Percentiles rank a stretch among this genome's conserved stretches.
Evolutionary conservation across 1,140 invertebrate genomes (phyloP).

Genomic region (Tyrophagus putrescentiae): DNA sequence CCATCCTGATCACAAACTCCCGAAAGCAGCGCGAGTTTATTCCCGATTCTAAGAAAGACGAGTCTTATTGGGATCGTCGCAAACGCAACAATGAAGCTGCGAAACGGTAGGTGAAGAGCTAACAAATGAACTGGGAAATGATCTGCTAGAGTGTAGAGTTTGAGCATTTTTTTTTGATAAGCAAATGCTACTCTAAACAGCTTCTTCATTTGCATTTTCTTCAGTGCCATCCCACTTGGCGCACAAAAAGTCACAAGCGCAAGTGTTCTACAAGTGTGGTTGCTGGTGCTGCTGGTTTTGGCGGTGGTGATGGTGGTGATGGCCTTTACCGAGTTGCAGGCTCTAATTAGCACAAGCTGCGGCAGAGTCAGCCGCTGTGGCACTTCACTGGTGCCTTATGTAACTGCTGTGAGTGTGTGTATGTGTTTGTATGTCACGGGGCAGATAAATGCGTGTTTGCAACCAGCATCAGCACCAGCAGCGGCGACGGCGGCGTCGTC

Average conservation of each 20-base stretch:
- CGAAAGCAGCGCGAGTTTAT: conserved; percentile 89
- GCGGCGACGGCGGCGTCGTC: background rate
- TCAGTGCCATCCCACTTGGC: too few species aligned
- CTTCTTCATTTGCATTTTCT: too few species aligned
- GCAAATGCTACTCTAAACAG: too few species aligned
- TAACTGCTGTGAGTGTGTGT: background rate
- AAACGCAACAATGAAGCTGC: conserved; percentile 90
- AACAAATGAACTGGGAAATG: too few species aligned
- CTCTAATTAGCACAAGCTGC: too few species aligned
- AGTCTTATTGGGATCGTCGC: conserved; percentile 89
- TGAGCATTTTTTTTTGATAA: too few species aligned
- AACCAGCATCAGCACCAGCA: background rate
- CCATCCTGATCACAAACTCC: conserved; percentile 10
- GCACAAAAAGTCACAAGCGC: too few species aligned
- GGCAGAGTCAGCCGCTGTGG: too few species aligned
- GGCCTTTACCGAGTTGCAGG: background rate
- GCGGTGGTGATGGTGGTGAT: background rate
- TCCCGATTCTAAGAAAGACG: conserved; percentile 89
- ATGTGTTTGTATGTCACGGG: background rate
- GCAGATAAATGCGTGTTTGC: background rate
- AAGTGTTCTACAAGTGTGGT: too few species aligned
- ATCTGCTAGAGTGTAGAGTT: too few species aligned
- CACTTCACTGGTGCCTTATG: too few species aligned
- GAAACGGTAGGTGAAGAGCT: conserved; percentile 50
- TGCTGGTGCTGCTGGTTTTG: background rate